Base-by-base conservation (phyloP, 2,113 vertebrate species). In the Fulica atra region DNA sequence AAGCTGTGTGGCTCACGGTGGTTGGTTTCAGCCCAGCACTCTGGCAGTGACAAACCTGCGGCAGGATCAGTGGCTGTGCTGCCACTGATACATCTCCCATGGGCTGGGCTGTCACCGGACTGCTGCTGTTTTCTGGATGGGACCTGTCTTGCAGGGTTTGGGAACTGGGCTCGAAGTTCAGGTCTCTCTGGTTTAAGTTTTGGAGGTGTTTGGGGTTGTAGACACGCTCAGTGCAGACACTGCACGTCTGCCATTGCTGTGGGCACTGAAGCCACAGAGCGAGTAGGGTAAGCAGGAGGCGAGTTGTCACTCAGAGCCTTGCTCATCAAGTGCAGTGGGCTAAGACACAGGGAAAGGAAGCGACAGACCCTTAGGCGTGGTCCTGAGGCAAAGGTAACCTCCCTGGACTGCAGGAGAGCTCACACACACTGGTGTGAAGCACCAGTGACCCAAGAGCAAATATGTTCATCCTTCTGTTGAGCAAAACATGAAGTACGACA, bases 11-110 rank as follows among this genome's bases (percentile, higher is more conserved):
- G 76, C 36, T 96, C 88, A 81, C 5, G 8, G 88, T 72, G 59
- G 40, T 66, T 86, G 88, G 88, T 92, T 93, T 92, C 86, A 90
- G 59, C 46, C 35, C 64, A 68, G 40, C 60, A 88, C 71, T 80
- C 82, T 82, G 81, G 63, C 80, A 86, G 79, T 92, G 79, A 86
- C 54, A 63, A 31, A 80, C 59, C 8, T 70, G 59, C 1, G 1
- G 66, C 66, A 90, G 71, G 61, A 25, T 63, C 70, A 38, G 74
- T 24, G 64, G 69, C 76, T 72, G 35, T 77, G 64, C 51, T 3
- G 1, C 66, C 50, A 57, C 7, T 25, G 54, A 81, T 40, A 36
- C 48, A 29, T 79, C 24, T 93, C 53, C 33, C n/a, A 44, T 74
- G 36, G 54, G 26, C 59, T 82, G 74, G 10, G 1, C 29, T 82